These are phyloP conservation scores for Glomeris maerens DNA, from an alignment of 1,140 invertebrate genomes.

Conservation along the genomic window DNA sequence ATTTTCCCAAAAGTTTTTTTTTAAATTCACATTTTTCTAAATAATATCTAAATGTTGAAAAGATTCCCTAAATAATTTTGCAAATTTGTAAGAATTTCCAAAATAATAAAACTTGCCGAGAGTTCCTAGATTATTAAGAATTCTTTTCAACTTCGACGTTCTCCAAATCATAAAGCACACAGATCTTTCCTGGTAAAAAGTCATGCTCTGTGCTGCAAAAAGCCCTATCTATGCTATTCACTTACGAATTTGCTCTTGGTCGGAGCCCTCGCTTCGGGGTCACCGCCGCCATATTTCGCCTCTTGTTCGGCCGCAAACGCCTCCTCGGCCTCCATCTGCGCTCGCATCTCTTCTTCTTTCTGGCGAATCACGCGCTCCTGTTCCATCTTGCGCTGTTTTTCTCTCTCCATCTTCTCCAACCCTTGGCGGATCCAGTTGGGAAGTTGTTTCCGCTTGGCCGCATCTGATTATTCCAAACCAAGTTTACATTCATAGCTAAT, in stretches of 20 bases:
- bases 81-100: too few species aligned
- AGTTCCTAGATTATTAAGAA: too few species aligned
- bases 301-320: too few species aligned
- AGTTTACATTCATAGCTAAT: too few species aligned
- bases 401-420: conserved; percentile 91
- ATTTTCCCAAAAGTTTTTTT: too few species aligned
- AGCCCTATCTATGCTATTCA: conserved; percentile 20
- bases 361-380: conserved; percentile 50
- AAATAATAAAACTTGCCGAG: too few species aligned
- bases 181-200: not conserved
- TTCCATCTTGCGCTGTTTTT: conserved; percentile 79
- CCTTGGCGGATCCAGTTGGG: conserved; percentile 94
- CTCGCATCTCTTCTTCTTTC: conserved; percentile 42
- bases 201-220: too few species aligned
- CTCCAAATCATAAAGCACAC: not conserved
- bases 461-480: conserved; percentile 43
- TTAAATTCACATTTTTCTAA: too few species aligned
- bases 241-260: conserved; percentile 71
- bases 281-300: conserved; percentile 28
- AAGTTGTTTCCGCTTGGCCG: conserved; percentile 72
- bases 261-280: conserved; percentile 34
- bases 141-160: not conserved
- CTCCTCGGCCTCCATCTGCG: conserved; percentile 45
- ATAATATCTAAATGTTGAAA: too few species aligned
- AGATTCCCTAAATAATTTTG: too few species aligned